phyloP scores from a whole-genome alignment of 2,888 invertebrate genomes.

The Drosophila paracracens region DNA sequence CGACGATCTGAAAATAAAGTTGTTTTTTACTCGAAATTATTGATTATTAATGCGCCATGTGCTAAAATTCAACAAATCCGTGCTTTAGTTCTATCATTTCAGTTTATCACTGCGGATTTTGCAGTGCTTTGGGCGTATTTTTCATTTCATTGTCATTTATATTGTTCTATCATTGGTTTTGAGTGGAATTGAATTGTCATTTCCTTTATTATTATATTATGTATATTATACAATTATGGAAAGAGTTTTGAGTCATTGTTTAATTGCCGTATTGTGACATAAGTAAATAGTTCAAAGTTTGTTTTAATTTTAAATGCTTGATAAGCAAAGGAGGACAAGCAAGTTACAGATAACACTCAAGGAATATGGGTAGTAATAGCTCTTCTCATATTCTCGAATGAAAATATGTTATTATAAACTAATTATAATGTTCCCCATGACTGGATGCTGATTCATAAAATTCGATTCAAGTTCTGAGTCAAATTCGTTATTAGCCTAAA shows the following conservation, averaged over 20 bases:
- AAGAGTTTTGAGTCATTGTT: constrained; percentile 2
- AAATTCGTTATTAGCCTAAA: background rate
- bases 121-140: background rate
- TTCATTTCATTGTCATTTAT: background rate
- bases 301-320: constrained; percentile 13
- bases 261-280: constrained; percentile 3
- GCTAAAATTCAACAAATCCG: constrained; percentile 15
- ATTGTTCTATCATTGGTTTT: background rate
- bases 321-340: constrained; percentile 23
- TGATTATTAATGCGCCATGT: constrained; percentile 11
- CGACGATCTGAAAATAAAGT: constrained; percentile 64
- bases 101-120: background rate
- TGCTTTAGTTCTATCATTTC: constrained; percentile 5
- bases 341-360: background rate
- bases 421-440: background rate
- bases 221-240: too few relatives aligned
- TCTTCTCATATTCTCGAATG: background rate
- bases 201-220: background rate
- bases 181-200: background rate
- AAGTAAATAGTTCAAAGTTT: constrained; percentile 2
- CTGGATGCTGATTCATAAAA: constrained; percentile 4
- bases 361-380: background rate
- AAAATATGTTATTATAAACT: background rate
- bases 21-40: constrained; percentile 15
- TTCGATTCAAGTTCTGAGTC: background rate